Conservation (phyloP, 2,888 invertebrate species). For the Drosophila lacicola region DNA sequence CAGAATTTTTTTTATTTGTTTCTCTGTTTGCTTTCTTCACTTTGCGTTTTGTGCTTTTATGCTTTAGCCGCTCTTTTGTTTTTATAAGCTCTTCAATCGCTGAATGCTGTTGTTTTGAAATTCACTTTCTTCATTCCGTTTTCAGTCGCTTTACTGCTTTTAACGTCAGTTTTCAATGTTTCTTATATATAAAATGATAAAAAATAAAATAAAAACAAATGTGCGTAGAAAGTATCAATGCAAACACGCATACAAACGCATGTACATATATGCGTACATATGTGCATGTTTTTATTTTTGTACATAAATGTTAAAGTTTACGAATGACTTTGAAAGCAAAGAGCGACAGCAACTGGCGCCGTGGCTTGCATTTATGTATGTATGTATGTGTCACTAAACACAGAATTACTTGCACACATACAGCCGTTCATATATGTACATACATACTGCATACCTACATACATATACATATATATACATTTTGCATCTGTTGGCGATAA, state of each 20-base stretch:
- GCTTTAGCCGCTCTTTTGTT: constrained; percentile 20
- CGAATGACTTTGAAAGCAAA: constrained; percentile 54
- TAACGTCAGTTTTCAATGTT: constrained; percentile 8
- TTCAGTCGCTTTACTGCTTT: not conserved
- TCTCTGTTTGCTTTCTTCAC: constrained; percentile 38
- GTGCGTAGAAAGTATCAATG: constrained; percentile 9
- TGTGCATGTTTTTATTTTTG: too few species aligned
- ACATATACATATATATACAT: not conserved
- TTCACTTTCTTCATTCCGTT: constrained; percentile 48
- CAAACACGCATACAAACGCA: not conserved
- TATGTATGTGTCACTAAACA: constrained; percentile 5
- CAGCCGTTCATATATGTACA: not conserved
- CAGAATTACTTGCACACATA: constrained; percentile 9
- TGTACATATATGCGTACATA: too few species aligned
- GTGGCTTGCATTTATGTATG: constrained; percentile 12
- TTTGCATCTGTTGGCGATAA: constrained; percentile 49
- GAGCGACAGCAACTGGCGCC: constrained; percentile 20
- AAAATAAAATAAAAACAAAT: not conserved
- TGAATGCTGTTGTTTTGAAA: constrained; percentile 34
- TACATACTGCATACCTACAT: not conserved
- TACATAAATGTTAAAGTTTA: constrained; percentile 21
- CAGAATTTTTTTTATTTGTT: constrained; percentile 35
- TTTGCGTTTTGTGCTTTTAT: constrained; percentile 5
- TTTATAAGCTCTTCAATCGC: constrained; percentile 24
- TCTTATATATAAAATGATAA: not conserved